Percentiles rank a stretch among this genome's conserved stretches.
These are phyloP conservation scores for Micrasema minimum DNA, from an alignment of 1,140 invertebrate genomes.

Conservation along the genomic window DNA sequence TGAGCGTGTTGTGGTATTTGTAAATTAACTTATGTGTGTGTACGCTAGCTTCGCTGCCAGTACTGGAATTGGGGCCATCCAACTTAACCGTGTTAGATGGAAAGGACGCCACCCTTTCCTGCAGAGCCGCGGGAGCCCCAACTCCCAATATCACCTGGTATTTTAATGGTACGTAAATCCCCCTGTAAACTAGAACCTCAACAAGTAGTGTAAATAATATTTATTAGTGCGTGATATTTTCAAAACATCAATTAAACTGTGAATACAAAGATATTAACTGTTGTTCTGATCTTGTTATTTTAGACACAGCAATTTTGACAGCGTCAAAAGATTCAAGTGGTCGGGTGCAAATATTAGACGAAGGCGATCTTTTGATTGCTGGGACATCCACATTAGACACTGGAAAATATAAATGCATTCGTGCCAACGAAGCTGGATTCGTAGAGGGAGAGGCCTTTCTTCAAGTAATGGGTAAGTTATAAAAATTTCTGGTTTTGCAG, in stretches of 20 bases:
- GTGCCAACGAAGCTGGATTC: conserved; percentile 88
- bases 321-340: conserved; percentile 60
- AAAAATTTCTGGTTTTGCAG: conserved; percentile 11
- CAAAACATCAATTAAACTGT: too few relatives aligned
- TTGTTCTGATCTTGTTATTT: too few relatives aligned
- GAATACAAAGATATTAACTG: too few relatives aligned
- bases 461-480: conserved; percentile 77
- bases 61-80: conserved; percentile 83
- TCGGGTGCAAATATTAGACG: conserved; percentile 84
- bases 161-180: conserved; percentile 77
- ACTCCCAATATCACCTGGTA: conserved; percentile 92
- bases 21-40: conserved; percentile 40
- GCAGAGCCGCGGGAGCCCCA: conserved; percentile 88
- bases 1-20: conserved; percentile 59
- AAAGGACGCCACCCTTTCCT: conserved; percentile 88
- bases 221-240: too few relatives aligned
- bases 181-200: conserved; percentile 3
- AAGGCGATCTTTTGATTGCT: conserved; percentile 88
- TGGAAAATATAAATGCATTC: conserved; percentile 89
- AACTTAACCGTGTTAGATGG: conserved; percentile 92
- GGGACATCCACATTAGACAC: conserved; percentile 82
- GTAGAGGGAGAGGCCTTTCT: conserved; percentile 85
- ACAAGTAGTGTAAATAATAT: neutral
- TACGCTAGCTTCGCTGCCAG: conserved; percentile 81
- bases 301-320: conserved; percentile 49